Conservation (phyloP, 2,113 vertebrate genomes). For the Cepphus grylle region DNA sequence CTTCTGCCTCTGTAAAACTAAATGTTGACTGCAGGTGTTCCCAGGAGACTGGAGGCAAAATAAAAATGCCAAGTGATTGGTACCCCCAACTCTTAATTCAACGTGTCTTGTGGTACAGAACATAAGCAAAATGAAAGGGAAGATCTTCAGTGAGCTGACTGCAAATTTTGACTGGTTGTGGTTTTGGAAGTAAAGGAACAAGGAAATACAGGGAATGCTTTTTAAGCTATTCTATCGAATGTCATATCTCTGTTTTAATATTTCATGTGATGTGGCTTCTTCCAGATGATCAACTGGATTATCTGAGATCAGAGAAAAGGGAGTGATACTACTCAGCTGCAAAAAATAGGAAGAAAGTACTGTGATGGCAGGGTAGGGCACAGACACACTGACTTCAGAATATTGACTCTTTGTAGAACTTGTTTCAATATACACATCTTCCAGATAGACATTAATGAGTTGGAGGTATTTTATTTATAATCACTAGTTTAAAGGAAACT, state of each 20-base stretch:
- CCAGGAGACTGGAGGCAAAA: background rate
- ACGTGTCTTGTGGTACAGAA: background rate
- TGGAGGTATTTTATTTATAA: background rate
- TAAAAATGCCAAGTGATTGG: background rate
- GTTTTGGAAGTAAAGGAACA: slow-evolving; percentile 36
- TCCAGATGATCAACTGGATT: slow-evolving; percentile 51
- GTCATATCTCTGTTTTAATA: slow-evolving; percentile 42
- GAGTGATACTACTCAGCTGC: background rate
- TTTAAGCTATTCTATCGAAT: slow-evolving; percentile 31
- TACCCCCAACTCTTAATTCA: background rate
- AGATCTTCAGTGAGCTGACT: slow-evolving; percentile 29
- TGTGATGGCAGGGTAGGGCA: background rate
- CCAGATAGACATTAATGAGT: background rate
- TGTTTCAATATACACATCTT: background rate
- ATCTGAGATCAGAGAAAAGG: slow-evolving; percentile 39
- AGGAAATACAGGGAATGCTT: background rate
- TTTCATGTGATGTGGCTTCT: slow-evolving; percentile 41
- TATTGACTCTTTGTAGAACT: background rate
- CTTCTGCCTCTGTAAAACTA: background rate
- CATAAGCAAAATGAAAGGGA: slow-evolving; percentile 1
- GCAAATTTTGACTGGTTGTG: slow-evolving; percentile 28
- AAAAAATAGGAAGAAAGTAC: slow-evolving; percentile 26
- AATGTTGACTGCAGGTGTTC: background rate
- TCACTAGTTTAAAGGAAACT: background rate
- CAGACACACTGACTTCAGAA: background rate